Conservation (phyloP, 2,113 vertebrate species). For the Oxyruncus cristatus region DNA sequence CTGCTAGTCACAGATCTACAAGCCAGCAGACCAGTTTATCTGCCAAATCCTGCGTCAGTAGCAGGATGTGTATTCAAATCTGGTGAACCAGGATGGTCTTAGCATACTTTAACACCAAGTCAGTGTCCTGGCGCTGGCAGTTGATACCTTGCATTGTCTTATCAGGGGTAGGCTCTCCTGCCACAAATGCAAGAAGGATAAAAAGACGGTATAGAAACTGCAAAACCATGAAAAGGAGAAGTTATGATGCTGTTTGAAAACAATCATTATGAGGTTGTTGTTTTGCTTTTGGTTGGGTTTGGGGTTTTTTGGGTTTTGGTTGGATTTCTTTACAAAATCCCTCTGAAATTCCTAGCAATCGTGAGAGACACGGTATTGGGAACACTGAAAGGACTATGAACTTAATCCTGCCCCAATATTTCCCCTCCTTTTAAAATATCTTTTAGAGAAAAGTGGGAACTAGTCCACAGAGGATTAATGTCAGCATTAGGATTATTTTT, state of each 20-base stretch:
- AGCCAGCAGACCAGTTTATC: too few relatives aligned
- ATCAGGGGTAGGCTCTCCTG: too few relatives aligned
- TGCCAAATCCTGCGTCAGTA: too few relatives aligned
- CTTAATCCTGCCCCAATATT: not conserved
- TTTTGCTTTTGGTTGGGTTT: not conserved
- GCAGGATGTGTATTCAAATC: too few relatives aligned
- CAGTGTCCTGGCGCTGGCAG: too few relatives aligned
- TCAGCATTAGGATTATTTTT: not conserved
- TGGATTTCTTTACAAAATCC: not conserved
- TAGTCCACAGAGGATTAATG: not conserved
- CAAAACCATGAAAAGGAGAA: not conserved
- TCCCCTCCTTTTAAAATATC: not conserved
- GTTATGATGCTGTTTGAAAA: not conserved
- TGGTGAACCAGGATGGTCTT: too few relatives aligned
- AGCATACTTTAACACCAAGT: too few relatives aligned
- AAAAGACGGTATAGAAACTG: not conserved
- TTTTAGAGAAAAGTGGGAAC: not conserved
- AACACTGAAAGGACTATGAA: not conserved
- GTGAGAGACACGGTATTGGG: not conserved
- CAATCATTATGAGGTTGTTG: fast-evolving
- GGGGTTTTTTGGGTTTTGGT: not conserved
- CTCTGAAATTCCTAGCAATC: not conserved
- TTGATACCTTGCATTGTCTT: too few relatives aligned
- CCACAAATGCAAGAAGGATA: not conserved
- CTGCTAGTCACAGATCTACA: too few relatives aligned